These are phyloP conservation scores for Glaucopsyche alexis DNA, from an alignment of 2,888 invertebrate genomes.

Conservation along the genomic window DNA sequence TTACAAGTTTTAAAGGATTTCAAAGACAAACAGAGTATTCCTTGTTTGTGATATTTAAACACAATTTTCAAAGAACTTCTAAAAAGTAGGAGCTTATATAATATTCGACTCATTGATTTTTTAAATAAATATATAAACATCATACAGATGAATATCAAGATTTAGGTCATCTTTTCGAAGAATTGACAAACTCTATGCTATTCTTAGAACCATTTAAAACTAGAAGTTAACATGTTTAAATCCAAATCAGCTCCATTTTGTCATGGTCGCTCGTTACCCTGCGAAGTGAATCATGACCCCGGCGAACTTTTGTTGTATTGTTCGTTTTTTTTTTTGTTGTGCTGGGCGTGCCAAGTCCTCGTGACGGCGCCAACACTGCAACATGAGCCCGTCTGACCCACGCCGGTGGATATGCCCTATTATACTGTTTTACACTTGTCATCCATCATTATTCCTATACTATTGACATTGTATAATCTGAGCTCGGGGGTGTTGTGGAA, in stretches of 20 bases:
- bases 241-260: slow-evolving; percentile 47
- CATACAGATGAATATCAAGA: too few relatives aligned
- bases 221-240: slow-evolving; percentile 2
- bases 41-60: neutral
- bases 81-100: too few relatives aligned
- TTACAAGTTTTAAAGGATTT: slow-evolving; percentile 15
- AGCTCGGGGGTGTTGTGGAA: slow-evolving; percentile 22
- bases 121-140: too few relatives aligned
- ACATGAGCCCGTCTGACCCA: slow-evolving; percentile 76
- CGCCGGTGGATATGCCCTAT: slow-evolving; percentile 51
- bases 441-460: slow-evolving; percentile 36
- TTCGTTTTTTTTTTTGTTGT: slow-evolving; percentile 43
- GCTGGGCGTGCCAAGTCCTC: slow-evolving; percentile 65
- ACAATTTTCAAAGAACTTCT: neutral
- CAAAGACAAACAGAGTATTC: neutral
- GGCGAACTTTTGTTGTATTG: slow-evolving; percentile 57
- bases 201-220: neutral
- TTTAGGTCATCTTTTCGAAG: neutral
- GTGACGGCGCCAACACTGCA: slow-evolving; percentile 71
- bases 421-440: slow-evolving; percentile 48
- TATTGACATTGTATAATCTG: slow-evolving; percentile 37
- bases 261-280: slow-evolving; percentile 64
- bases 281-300: slow-evolving; percentile 62
- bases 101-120: too few relatives aligned
- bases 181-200: neutral